Percentiles rank a stretch among this genome's conserved stretches.
Conservation (phyloP, 2,888 invertebrate genomes). For the Hemaris fuciformis region DNA sequence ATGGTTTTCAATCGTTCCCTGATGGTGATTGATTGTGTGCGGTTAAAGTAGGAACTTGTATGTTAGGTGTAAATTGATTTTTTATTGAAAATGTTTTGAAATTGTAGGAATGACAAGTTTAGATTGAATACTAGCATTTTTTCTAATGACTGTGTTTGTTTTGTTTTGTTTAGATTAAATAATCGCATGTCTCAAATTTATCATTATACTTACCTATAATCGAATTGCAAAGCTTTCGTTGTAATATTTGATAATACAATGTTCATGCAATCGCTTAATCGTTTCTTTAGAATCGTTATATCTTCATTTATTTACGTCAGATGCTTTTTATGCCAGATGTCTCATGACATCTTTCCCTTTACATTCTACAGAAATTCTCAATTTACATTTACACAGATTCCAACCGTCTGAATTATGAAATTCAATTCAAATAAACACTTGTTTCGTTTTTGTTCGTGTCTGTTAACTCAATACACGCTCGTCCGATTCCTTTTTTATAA, state of each 20-base stretch:
- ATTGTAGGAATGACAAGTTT: not conserved
- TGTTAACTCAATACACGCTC: not conserved
- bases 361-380: not conserved
- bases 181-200: too few species aligned
- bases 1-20: slow-evolving; percentile 25
- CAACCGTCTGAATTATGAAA: slow-evolving; percentile 15
- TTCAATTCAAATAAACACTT: slow-evolving; percentile 2
- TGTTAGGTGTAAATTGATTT: not conserved
- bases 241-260: not conserved
- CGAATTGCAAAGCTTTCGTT: not conserved
- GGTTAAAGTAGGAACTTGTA: not conserved
- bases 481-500: slow-evolving; percentile 31
- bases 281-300: too few species aligned
- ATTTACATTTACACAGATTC: not conserved
- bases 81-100: not conserved
- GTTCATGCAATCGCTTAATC: too few species aligned
- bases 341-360: not conserved
- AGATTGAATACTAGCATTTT: too few species aligned
- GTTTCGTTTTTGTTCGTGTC: slow-evolving; percentile 22
- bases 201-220: too few species aligned
- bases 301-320: too few species aligned
- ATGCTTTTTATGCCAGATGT: not conserved
- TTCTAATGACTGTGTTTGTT: too few species aligned
- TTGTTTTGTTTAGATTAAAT: too few species aligned
- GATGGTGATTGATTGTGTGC: slow-evolving; percentile 30